Evolutionary conservation across 2,113 vertebrate species (phyloP).

Genomic region (Albula goreensis): DNA sequence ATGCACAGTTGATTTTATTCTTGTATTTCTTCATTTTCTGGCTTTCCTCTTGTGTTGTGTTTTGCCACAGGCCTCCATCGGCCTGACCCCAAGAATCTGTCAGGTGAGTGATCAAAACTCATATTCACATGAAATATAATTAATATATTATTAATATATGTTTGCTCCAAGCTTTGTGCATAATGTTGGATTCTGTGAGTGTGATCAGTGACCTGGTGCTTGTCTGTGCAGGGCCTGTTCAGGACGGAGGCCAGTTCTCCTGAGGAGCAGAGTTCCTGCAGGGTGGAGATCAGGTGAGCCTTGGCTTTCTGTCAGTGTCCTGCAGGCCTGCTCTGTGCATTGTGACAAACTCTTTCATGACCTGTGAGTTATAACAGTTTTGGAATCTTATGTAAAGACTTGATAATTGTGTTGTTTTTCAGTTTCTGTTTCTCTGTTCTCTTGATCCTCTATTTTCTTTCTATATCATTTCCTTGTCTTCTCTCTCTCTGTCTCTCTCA

Average conservation of each 20-base stretch:
- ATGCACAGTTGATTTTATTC: neutral
- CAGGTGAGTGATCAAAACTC: conserved; percentile 72
- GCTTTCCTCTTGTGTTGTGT: conserved; percentile 12
- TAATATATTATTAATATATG: neutral
- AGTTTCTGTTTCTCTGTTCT: no score
- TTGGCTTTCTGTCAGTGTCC: neutral
- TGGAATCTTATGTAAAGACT: no score
- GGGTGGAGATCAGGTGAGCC: conserved; percentile 90
- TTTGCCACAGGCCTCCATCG: conserved; percentile 78
- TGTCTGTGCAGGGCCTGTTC: conserved; percentile 83
- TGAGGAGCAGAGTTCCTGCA: conserved; percentile 77
- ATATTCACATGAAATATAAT: neutral
- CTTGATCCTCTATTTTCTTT: neutral
- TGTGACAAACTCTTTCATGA: no score
- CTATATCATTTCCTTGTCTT: neutral
- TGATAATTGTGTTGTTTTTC: no score
- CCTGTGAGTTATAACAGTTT: no score
- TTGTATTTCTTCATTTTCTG: neutral
- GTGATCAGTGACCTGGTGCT: conserved; percentile 6
- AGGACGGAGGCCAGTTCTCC: conserved; percentile 70
- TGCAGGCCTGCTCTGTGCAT: neutral
- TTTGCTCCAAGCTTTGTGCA: neutral
- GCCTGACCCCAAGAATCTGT: conserved; percentile 94
- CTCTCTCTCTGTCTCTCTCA: neutral
- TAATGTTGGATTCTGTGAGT: neutral